Evolutionary conservation across 2,797 vertebrate genomes (phyloP).

Genomic region (Gadopsis marmoratus): DNA sequence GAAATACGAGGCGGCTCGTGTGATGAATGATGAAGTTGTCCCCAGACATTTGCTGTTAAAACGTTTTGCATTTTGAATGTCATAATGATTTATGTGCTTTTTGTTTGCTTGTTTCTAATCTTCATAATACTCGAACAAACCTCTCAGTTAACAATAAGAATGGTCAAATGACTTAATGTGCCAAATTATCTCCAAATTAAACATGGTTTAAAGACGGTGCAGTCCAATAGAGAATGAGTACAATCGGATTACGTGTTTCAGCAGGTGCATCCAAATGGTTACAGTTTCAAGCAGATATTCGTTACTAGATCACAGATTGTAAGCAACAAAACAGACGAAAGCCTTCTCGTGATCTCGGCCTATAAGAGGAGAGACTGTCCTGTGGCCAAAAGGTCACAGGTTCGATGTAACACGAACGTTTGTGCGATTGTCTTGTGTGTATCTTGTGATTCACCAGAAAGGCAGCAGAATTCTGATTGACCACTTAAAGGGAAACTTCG

Average conservation of each 20-base stretch:
- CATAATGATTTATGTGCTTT: not conserved
- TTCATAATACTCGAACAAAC: not conserved
- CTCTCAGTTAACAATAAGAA: not conserved
- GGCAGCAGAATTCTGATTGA: no score
- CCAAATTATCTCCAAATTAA: constrained; percentile 32
- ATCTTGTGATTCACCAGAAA: not conserved
- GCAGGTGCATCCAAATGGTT: constrained; percentile 51
- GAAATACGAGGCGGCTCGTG: not conserved
- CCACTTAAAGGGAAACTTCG: no score
- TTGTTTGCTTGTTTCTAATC: not conserved
- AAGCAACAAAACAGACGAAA: constrained; percentile 9
- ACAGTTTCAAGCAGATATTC: constrained; percentile 44
- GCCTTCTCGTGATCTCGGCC: not conserved
- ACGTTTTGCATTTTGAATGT: not conserved
- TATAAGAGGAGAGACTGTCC: not conserved
- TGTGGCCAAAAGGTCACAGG: not conserved
- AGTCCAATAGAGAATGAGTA: constrained; percentile 27
- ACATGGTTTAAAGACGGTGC: constrained; percentile 17
- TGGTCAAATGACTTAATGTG: constrained; percentile 25
- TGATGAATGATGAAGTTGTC: not conserved
- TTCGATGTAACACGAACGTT: not conserved
- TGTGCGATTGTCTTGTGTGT: not conserved
- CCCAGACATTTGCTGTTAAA: not conserved
- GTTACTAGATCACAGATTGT: constrained; percentile 27
- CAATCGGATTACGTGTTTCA: constrained; percentile 44